Base-by-base conservation (phyloP, 2,113 vertebrate species). In the Dryoscopus gambensis region DNA sequence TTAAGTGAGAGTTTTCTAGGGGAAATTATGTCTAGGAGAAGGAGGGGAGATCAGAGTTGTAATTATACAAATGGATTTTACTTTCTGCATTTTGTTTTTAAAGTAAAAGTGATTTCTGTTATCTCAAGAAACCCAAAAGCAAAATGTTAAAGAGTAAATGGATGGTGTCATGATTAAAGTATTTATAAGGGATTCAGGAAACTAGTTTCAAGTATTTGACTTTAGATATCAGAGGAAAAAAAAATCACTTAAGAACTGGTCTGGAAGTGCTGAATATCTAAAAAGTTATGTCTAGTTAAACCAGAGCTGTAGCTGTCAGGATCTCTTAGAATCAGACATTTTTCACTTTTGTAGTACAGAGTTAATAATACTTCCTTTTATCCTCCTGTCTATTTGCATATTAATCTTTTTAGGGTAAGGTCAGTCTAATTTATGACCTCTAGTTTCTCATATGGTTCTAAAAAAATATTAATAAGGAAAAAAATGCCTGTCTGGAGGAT, bases 381-480 rank as follows among this genome's bases (percentile, higher is more conserved):
- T 92, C 68, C 39, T 83, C 55, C 28, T 90, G 71, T 86, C 63
- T 90, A 31, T 83, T 90, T 44, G 39, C 33, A 40, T 86, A 90
- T 83, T 85, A 94, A 93, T 77, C 50, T 55, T 94, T 93, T 78
- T 94, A 76, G 70, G 85, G 42, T 75, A 46, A 44, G 20, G 30
- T 13, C 39, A 94, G 37, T 37, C 11, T 92, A 55, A 83, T 88
- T 94, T 91, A 63, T 87, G 79, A 86, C 82, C 55, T 80, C 68
- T 70, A 63, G 50, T 80, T 94, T 88, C 42, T 73, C 60, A 83
- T 59, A 95, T 28, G 33, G 73, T 87, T 95, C 77, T 87, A 91
- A 92, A 96, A 96, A 96, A 95, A 79, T 94, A 91, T 81, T 97
- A 96, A 91, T 96, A 93, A 89, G 81, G 74, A 80, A 96, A 93